Conservation (phyloP, 2,113 vertebrate species). For the Pachycephala philippinensis region DNA sequence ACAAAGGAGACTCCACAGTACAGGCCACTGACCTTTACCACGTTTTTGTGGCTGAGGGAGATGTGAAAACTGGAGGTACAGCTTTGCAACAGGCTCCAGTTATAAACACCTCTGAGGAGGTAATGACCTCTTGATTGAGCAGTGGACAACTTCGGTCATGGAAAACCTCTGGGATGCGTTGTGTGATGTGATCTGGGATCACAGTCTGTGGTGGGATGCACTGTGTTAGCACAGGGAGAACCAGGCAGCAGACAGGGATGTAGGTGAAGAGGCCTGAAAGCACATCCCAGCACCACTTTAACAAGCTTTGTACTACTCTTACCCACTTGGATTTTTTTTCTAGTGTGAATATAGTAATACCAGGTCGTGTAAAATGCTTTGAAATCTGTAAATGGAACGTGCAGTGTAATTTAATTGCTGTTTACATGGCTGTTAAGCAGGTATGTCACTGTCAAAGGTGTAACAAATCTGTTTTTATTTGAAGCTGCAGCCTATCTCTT, state of each 20-base stretch:
- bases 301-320: background rate
- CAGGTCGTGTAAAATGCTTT: background rate
- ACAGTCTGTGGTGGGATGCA: background rate
- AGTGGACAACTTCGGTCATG: background rate
- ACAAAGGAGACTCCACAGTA: background rate
- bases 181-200: background rate
- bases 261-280: background rate
- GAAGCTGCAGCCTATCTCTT: conserved; percentile 97
- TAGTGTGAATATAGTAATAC: background rate
- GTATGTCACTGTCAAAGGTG: background rate
- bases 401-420: background rate
- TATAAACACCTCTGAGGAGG: background rate
- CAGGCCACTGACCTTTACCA: background rate
- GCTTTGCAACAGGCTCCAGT: background rate
- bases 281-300: background rate
- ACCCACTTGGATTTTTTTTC: background rate
- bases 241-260: background rate
- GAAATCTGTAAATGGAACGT: background rate
- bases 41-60: background rate
- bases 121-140: background rate
- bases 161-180: background rate
- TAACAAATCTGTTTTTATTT: conserved; percentile 59
- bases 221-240: background rate
- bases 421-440: background rate
- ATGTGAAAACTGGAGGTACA: background rate